phyloP scores from a whole-genome alignment of 2,888 invertebrate species.

The Calameuta filiformis region DNA sequence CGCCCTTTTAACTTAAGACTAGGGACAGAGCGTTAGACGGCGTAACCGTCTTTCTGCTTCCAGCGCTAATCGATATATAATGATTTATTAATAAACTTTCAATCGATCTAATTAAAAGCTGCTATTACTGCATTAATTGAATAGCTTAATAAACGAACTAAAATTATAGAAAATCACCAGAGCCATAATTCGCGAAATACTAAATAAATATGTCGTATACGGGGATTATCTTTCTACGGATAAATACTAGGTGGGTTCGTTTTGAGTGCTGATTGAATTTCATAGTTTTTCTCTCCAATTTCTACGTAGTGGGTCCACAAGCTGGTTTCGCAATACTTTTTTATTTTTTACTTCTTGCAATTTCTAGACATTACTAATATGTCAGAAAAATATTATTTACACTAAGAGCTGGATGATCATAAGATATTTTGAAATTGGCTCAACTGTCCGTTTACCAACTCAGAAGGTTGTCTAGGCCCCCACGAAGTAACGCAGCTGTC shows the following conservation, averaged over 20 bases:
- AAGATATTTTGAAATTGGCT: background rate
- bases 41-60: background rate
- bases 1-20: background rate
- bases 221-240: background rate
- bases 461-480: background rate
- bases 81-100: background rate
- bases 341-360: background rate
- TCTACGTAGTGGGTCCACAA: background rate
- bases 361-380: background rate
- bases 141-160: background rate
- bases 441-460: background rate
- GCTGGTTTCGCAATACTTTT: background rate
- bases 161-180: background rate
- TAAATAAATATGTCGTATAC: background rate
- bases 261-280: background rate
- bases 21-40: background rate
- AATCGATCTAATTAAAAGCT: background rate
- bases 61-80: background rate
- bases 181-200: background rate
- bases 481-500: slow-evolving; percentile 8
- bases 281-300: background rate
- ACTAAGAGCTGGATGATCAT: background rate
- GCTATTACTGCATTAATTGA: background rate
- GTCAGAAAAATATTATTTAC: background rate
- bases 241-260: background rate